Evolutionary conservation across 2,797 vertebrate species (phyloP).

Genomic region (Helicolenus hilgendorfi): DNA sequence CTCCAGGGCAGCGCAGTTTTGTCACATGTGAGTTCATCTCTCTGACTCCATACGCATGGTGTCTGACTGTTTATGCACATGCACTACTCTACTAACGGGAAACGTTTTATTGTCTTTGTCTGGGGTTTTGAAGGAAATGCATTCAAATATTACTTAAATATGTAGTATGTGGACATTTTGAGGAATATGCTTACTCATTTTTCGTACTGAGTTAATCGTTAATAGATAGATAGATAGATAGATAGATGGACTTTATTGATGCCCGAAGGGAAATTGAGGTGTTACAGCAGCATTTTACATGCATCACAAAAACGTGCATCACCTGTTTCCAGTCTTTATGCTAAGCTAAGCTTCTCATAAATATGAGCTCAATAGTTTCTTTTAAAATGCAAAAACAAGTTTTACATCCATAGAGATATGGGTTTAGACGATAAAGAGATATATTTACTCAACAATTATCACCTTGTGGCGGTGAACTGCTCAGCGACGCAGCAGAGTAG

Average conservation of each 20-base stretch:
- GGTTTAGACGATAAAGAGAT: neutral
- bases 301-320: no score
- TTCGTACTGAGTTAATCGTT: no score
- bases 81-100: slow-evolving; percentile 37
- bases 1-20: slow-evolving; percentile 85
- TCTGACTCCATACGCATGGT: slow-evolving; percentile 23
- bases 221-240: no score
- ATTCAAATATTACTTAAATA: neutral
- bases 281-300: no score
- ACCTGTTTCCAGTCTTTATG: no score
- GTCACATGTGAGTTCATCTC: slow-evolving; percentile 90
- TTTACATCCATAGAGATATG: neutral
- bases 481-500: neutral
- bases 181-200: no score
- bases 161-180: neutral
- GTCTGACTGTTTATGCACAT: slow-evolving; percentile 2
- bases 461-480: neutral
- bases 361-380: neutral
- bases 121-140: slow-evolving; percentile 19
- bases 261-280: no score
- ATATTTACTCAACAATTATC: neutral
- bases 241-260: no score
- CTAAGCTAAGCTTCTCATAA: neutral
- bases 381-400: neutral
- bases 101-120: neutral